Base-by-base conservation (phyloP, 1,140 invertebrate species). In the Drosophila oshimai region DNA sequence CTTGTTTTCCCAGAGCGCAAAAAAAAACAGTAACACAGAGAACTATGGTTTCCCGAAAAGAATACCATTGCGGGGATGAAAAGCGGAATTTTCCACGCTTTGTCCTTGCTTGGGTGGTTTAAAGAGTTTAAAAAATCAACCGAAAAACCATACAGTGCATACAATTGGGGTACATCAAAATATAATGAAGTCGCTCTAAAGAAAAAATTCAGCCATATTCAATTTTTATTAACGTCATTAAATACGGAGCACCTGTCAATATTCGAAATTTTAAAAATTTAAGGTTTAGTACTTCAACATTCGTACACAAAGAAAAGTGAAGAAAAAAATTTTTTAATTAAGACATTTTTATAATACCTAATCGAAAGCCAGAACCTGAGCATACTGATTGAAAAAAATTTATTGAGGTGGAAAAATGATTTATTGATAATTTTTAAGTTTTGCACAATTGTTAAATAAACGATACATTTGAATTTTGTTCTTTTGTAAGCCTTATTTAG, bases 1-100 rank as follows among this genome's bases (percentile, higher is more conserved):
- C 83, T 84, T 73, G 78, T 87, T 80, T 77, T 50, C 34, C 49
- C 20, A 42, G 29, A 58, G 54, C 17, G 29, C 47, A 20, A 39
- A 31, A 61, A 47, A 64, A 58, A 36, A 54, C 39, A 36, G 37
- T 47, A 83, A 58, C 61, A 69, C 69, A 74, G 69, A 55, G 65
- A 84, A 84, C 80, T 80, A 86, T 84, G 80, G 75, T 68, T 84
- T 72, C 80, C 60, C 69, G 18, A 65, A 73, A 73, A 73, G 44
- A 73, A 64, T 62, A 42, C 39, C 68, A 26, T 33, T 75, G 60
- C 51, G 70, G 81, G 81, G 81, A 88, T 87, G 81, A 87, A 87
- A 81, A 67, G 81, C 73, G 46, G 62, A 36, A 70, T 87, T 87
- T 70, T 86, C 64, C 65, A 86, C 67, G 65, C 80, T 80, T 68